Evolutionary conservation across 1,140 invertebrate genomes (phyloP), one percentile per base, ranked within the genome.

Genomic region (Pogonomyrmex barbatus): DNA sequence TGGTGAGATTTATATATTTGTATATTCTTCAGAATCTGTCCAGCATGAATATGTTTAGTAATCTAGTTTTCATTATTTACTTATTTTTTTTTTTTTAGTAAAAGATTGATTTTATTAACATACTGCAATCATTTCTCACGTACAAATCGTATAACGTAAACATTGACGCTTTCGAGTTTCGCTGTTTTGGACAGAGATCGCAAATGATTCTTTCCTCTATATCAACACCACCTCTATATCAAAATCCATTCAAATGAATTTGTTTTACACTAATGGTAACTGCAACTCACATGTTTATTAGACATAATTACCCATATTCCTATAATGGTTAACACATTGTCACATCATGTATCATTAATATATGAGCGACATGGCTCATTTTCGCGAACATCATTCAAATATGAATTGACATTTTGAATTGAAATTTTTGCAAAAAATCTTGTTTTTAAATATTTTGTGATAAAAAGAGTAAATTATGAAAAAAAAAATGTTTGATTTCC

Each of bases 91-190:
- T 33, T 39, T 9, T 78, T 14, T 58, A 24, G 50, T 1, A 36
- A 65, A 24, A 58, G 12, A 39, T 47, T 50, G 3, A 78, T 50
- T 47, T 78, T 54, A 68, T 68, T 81, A 0, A 39, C n/a, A 30
- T 4, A 67, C 58, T 62, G 33, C n/a, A 67, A 39, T 45, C 1
- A 39, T 56, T 54, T 70, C 9, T 68, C n/a, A 45, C 12, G 6
- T 81, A 79, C 36, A 54, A 70, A 70, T 81, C 39, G 50, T 56
- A 81, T 52, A 79, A 70, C 12, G 4, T 30, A 67, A 52, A 8
- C 12, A 54, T 17, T n/a, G 24, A 36, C 1, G 45, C 6, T 52
- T 45, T 2, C 17, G 47, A 39, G 4, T 77, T 62, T 12, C 39
- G 4, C 45, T 50, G 5, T 39, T 65, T 81, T 56, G 24, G 12